These are phyloP conservation scores for Lasiurus cinereus DNA, from an alignment of 2,113 vertebrate genomes.

Conservation along the genomic window DNA sequence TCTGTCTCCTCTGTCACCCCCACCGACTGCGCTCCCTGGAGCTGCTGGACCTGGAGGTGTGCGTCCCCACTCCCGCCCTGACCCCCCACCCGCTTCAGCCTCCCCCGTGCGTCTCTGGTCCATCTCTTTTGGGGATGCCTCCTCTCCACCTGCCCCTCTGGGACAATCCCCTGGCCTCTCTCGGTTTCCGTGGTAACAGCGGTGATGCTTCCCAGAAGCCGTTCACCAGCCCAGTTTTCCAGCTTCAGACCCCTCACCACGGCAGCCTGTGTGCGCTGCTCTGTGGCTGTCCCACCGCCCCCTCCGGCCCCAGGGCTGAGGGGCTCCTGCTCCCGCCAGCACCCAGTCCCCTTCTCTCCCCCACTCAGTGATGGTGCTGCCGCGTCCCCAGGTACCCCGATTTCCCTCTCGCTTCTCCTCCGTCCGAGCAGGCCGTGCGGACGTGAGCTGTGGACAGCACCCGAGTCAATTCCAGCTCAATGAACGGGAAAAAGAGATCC, in stretches of 20 bases:
- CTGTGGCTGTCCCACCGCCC: rapidly evolving
- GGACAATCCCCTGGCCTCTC: not conserved
- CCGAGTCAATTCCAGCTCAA: not conserved
- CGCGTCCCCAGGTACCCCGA: too few species aligned
- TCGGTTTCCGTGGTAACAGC: not conserved
- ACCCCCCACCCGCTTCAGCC: not conserved
- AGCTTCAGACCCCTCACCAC: not conserved
- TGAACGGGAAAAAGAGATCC: not conserved
- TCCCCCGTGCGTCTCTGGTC: too few species aligned
- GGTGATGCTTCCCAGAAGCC: not conserved
- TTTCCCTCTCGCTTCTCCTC: not conserved
- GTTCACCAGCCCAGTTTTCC: not conserved
- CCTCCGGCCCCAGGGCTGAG: not conserved
- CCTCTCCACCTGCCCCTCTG: not conserved
- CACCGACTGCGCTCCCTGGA: not conserved
- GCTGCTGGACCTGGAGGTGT: not conserved
- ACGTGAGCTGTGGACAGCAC: not conserved
- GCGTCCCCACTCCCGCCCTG: not conserved
- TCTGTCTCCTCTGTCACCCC: too few species aligned
- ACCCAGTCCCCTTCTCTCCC: not conserved
- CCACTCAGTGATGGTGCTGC: not conserved
- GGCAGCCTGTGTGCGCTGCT: rapidly evolving
- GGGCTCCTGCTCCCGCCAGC: not conserved
- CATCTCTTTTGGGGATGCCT: not conserved
- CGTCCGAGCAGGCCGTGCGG: not conserved